Conservation (phyloP, 2,888 invertebrate genomes). For the Carpatolechia fugitivella region DNA sequence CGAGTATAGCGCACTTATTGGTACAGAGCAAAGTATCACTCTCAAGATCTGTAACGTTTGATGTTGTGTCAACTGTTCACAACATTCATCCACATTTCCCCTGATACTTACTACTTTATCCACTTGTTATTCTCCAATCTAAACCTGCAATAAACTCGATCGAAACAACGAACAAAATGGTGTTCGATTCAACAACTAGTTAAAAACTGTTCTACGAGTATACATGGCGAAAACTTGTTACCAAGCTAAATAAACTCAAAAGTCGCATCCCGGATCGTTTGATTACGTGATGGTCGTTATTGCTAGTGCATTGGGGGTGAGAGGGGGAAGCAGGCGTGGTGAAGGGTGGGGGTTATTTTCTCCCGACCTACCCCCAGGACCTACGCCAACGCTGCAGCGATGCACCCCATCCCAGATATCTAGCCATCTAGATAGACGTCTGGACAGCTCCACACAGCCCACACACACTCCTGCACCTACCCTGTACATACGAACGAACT, state of each 20-base stretch:
- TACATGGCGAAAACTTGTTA: conserved; percentile 42
- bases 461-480: not conserved
- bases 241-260: conserved; percentile 40
- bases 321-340: conserved; percentile 18
- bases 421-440: conserved; percentile 55
- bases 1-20: no score
- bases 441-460: conserved; percentile 30
- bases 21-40: no score
- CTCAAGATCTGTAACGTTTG: no score
- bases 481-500: not conserved
- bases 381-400: conserved; percentile 70
- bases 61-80: no score
- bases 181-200: not conserved
- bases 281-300: conserved; percentile 53
- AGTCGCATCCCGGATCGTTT: conserved; percentile 34
- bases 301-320: conserved; percentile 29
- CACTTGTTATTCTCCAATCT: not conserved
- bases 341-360: conserved; percentile 23
- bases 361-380: conserved; percentile 59
- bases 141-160: not conserved
- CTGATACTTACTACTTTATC: no score
- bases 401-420: conserved; percentile 51
- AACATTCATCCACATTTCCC: no score
- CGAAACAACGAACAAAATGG: not conserved
- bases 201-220: not conserved